Percentiles rank a stretch among this genome's conserved stretches.
These are phyloP conservation scores for Pristiophorus japonicus DNA, from an alignment of 2,113 vertebrate genomes.

Conservation along the genomic window DNA sequence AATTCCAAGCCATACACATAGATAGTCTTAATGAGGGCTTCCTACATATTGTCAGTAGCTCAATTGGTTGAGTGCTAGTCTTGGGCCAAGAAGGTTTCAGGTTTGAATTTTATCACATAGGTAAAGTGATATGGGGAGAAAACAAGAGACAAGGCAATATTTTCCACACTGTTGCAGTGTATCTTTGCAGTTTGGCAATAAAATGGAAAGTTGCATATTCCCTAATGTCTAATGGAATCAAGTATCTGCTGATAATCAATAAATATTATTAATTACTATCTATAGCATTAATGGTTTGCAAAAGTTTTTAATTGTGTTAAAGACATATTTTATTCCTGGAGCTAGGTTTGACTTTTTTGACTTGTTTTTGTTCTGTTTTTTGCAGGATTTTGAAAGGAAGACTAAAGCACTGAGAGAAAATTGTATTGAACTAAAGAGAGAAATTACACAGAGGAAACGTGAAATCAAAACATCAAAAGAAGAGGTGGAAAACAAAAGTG, in stretches of 20 bases:
- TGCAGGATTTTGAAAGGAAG: conserved; percentile 65
- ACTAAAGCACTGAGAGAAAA: conserved; percentile 61
- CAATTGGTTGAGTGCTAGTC: background rate
- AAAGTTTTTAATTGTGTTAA: background rate
- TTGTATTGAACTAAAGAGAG: conserved; percentile 70
- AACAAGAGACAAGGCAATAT: background rate
- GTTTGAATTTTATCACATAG: background rate
- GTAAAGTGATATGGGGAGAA: background rate
- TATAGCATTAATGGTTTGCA: background rate
- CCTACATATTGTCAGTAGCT: background rate
- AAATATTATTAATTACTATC: background rate
- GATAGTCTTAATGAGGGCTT: background rate
- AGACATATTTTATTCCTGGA: background rate
- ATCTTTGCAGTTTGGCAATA: background rate
- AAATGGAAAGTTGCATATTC: background rate
- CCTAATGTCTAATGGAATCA: background rate
- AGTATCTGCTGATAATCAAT: background rate
- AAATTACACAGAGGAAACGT: conserved; percentile 64
- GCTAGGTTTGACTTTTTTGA: background rate
- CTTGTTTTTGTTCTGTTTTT: conserved; percentile 39
- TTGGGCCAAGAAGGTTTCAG: background rate
- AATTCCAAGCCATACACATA: background rate
- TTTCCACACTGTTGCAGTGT: background rate
- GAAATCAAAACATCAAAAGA: conserved; percentile 73
- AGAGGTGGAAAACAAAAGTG: conserved; percentile 60